Base-by-base conservation (phyloP, 2,113 vertebrate genomes). In the Empidonax alnorum region DNA sequence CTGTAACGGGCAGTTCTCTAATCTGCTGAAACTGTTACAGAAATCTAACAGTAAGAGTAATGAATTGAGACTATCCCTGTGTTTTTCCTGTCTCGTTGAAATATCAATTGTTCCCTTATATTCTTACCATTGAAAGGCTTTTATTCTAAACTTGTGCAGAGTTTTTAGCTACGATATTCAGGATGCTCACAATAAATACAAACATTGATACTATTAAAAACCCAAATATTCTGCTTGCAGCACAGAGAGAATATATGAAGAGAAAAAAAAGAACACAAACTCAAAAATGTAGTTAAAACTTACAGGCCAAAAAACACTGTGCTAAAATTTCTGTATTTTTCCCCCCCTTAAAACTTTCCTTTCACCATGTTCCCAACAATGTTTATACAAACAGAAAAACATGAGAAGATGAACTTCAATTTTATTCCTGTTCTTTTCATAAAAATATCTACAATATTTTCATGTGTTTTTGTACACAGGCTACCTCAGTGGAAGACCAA, bases 301-400 rank as follows among this genome's bases (percentile, higher is more conserved):
- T 67, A 18, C 15, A 78, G 10, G 44, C 11, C 37, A 33, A 78
- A 83, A 76, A 80, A 22, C 23, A 87, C 5, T 12, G 12, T 39
- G 63, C 19, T 12, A 55, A 78, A 75, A 19, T 21, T 31, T 81
- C 42, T 52, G 16, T 20, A 1, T 33, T 66, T 72, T 72, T 77
- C 5, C 10, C 35, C 35, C 56, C 28, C 31, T 62, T 78, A 42
- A 72, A 84, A 53, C 4, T 19, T 76, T 15, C 33, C 25, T 81
- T 61, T 28, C 12, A 8, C 20, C 25, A 69, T 0, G 0, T 66
- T 78, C 12, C 16, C 12, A 19, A 53, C 0, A 3, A 44, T 7
- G 10, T 63, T 77, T 65, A 33, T 41, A 81, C 47, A 74, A 75
- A 1, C 8, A 56, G 35, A 55, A 67, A 89, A 58, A 10, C 0